Conservation (phyloP, 2,113 vertebrate species). For the Pseudopipra pipra region DNA sequence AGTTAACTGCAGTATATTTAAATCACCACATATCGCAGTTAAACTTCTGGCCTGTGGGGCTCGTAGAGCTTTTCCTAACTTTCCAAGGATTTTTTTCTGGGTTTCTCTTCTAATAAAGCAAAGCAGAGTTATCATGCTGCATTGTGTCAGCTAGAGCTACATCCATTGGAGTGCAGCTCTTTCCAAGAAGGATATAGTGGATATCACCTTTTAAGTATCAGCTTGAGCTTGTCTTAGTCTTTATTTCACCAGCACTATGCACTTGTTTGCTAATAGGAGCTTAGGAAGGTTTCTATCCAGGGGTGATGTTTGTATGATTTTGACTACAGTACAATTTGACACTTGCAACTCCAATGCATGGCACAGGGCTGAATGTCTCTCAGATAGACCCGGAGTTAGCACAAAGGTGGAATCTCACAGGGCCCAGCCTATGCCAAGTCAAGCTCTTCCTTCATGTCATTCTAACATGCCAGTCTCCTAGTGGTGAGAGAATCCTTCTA, state of each 20-base stretch:
- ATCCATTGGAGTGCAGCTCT: neutral
- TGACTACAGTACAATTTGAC: neutral
- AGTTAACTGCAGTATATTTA: neutral
- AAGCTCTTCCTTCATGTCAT: neutral
- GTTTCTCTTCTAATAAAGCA: neutral
- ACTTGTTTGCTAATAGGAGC: neutral
- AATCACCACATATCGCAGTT: neutral
- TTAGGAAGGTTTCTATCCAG: neutral
- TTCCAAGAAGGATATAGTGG: neutral
- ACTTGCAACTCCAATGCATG: fast-evolving
- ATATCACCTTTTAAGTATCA: neutral
- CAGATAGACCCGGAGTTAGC: fast-evolving
- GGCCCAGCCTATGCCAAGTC: neutral
- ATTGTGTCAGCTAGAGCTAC: neutral
- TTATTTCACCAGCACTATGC: neutral
- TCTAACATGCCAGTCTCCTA: neutral
- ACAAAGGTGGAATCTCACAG: neutral
- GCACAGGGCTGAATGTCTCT: fast-evolving
- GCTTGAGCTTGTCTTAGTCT: neutral
- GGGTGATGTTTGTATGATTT: neutral
- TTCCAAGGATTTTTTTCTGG: neutral
- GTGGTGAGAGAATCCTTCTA: fast-evolving
- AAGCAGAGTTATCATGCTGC: neutral
- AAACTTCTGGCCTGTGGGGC: neutral
- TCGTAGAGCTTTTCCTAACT: neutral